Percentiles rank a stretch among this genome's conserved stretches.
Conservation (phyloP, 1,140 invertebrate species). For the Cydia fagiglandana region DNA sequence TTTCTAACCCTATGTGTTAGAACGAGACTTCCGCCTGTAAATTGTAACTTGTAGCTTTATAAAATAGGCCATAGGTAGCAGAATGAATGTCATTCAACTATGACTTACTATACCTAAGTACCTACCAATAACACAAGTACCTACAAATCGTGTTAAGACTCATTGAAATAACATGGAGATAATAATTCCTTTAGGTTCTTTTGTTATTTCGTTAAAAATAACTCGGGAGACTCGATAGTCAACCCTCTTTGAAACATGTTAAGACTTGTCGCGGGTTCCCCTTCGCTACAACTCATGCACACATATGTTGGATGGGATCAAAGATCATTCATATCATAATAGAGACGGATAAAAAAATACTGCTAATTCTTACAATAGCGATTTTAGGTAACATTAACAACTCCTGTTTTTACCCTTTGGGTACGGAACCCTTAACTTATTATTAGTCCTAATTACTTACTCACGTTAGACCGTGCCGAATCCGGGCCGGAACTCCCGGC, state of each 20-base stretch:
- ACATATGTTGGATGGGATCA: neutral
- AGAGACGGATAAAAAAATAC: neutral
- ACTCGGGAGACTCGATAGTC: neutral
- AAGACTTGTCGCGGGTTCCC: neutral
- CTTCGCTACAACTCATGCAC: neutral
- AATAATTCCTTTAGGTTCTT: neutral
- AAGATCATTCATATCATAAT: neutral
- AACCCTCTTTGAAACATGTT: neutral
- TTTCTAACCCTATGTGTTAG: too few species aligned
- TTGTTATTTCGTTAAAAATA: neutral
- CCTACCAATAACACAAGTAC: neutral
- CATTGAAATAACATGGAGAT: slow-evolving; percentile 2
- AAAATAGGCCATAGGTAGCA: too few species aligned
- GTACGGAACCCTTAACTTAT: too few species aligned
- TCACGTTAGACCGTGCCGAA: too few species aligned
- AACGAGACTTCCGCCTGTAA: too few species aligned
- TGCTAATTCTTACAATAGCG: neutral
- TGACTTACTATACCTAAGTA: too few species aligned
- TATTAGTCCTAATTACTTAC: too few species aligned
- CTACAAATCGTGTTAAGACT: neutral
- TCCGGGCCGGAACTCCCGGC: too few species aligned
- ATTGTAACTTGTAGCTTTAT: too few species aligned
- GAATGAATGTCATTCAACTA: too few species aligned
- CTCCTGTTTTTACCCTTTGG: too few species aligned
- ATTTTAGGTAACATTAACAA: too few species aligned